Evolutionary conservation across 1,140 invertebrate species (phyloP), one percentile per base, ranked within the genome.

Genomic region (Drosophila truncata): DNA sequence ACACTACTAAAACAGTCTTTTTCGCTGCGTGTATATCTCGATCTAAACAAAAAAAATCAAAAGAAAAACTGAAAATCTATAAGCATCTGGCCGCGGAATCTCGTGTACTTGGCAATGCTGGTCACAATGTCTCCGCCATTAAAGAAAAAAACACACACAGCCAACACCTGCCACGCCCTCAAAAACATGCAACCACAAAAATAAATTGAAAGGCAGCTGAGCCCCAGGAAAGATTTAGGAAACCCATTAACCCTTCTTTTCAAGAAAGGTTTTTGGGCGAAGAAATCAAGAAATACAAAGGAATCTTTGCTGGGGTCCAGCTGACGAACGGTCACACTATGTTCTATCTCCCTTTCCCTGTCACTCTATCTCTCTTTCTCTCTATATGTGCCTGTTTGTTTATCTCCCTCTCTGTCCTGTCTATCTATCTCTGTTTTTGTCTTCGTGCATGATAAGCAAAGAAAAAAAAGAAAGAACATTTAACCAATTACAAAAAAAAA

Each of bases 91-190:
- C 78, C 91, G 88, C 87, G 82, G 85, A 92, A 88, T 88, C 79
- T 91, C 92, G 92, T 93, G 92, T 93, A 91, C 73, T 92, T 92
- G 91, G 91, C 86, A 92, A 91, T 91, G 87, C 80, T 78, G 79
- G 78, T 66, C 49, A 62, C 73, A 52, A 55, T 76, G 66, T 72
- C 64, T 73, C 31, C 59, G 58, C 61, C 44, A 70, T 52, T 37
- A 62, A 69, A 29, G 44, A 54, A 76, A 27, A 54, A 76, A 27
- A 29, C 35, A 59, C 47, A 37, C 49, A 57, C 67, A 46, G 67
- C 63, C 49, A 47, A 57, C 64, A 57, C 41, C 39, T 35, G 33
- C 46, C 71, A 76, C 52, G 31, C 41, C 58, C 41, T 27, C 44
- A 18, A 25, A 37, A 57, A 57, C 25, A 29, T 60, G 33, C 35